Conservation (phyloP, 2,888 invertebrate genomes). For the Thelaira solivaga region DNA sequence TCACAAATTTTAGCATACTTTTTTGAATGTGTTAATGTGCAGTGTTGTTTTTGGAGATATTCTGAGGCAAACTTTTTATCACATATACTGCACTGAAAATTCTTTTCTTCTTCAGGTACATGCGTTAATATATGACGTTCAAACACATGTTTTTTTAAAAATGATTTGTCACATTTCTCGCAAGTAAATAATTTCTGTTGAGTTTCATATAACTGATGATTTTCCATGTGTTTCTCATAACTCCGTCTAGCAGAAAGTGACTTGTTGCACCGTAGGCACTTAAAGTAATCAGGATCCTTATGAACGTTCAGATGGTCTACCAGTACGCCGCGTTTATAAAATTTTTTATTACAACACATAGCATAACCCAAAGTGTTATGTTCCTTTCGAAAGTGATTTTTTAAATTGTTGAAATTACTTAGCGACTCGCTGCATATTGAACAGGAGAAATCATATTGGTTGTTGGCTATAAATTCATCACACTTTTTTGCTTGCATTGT, state of each 20-base stretch:
- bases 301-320: slow-evolving; percentile 74
- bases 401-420: slow-evolving; percentile 49
- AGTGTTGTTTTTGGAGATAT: slow-evolving; percentile 70
- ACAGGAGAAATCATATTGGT: slow-evolving; percentile 51
- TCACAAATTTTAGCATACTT: slow-evolving; percentile 74
- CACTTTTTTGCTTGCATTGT: slow-evolving; percentile 6
- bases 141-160: slow-evolving; percentile 58
- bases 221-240: slow-evolving; percentile 70
- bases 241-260: slow-evolving; percentile 70
- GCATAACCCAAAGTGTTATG: slow-evolving; percentile 71
- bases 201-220: slow-evolving; percentile 62
- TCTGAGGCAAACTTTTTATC: slow-evolving; percentile 70
- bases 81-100: slow-evolving; percentile 69
- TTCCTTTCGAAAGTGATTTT: slow-evolving; percentile 51
- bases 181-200: slow-evolving; percentile 12
- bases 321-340: slow-evolving; percentile 71
- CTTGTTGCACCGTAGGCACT: slow-evolving; percentile 71
- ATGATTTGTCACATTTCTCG: slow-evolving; percentile 41
- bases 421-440: slow-evolving; percentile 49
- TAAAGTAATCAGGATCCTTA: slow-evolving; percentile 74
- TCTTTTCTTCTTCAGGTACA: slow-evolving; percentile 72
- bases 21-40: slow-evolving; percentile 71
- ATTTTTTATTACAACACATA: slow-evolving; percentile 73
- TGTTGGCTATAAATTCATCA: slow-evolving; percentile 58
- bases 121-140: slow-evolving; percentile 73